Conservation (phyloP, 2,113 vertebrate genomes). For the Glaucomys volans region DNA sequence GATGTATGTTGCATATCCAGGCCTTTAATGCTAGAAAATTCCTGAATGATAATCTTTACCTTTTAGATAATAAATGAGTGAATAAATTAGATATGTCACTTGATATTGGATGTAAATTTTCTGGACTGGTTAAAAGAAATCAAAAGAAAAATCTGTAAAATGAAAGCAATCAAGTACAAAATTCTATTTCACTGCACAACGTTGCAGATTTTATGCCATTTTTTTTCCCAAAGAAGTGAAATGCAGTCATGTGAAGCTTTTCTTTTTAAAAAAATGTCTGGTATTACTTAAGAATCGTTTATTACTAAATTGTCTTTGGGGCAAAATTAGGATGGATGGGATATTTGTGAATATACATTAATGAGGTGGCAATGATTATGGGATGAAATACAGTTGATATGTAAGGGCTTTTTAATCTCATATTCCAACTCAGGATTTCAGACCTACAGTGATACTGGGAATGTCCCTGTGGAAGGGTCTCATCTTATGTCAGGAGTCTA, state of each 20-base stretch:
- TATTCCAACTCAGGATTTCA: neutral
- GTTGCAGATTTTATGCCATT: too few relatives aligned
- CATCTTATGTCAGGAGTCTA: fast-evolving
- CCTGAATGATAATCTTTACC: neutral
- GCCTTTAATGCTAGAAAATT: neutral
- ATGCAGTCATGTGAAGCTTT: too few relatives aligned
- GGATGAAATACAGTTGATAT: neutral
- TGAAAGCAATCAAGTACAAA: neutral
- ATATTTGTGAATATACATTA: too few relatives aligned
- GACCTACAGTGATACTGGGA: neutral
- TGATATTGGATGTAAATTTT: neutral
- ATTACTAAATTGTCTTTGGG: too few relatives aligned
- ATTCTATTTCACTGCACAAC: neutral
- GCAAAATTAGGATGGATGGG: too few relatives aligned
- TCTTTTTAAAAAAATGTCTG: too few relatives aligned
- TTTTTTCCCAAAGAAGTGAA: too few relatives aligned
- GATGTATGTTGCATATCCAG: neutral
- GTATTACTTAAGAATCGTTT: too few relatives aligned
- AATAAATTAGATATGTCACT: neutral
- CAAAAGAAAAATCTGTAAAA: neutral
- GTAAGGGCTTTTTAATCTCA: neutral
- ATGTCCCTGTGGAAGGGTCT: neutral
- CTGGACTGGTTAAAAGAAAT: neutral
- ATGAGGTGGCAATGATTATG: too few relatives aligned
- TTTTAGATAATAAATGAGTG: neutral